Evolutionary conservation across 2,888 invertebrate species (phyloP), one percentile per base, ranked within the genome.

Genomic region (Hirtodrosophila histrioides): DNA sequence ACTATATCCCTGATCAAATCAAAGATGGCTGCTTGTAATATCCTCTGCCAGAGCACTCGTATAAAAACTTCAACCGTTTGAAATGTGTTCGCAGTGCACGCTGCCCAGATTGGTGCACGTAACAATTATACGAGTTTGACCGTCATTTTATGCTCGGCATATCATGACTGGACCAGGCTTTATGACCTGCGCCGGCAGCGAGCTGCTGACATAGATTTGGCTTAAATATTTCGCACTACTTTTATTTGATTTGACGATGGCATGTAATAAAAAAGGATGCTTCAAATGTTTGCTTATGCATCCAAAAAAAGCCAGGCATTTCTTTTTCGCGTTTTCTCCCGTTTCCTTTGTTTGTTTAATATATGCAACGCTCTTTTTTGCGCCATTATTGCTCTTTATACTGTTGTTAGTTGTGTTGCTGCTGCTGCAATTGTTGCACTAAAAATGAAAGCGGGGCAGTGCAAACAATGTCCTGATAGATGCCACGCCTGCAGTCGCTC

Each of bases 231-330:
- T 78, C 61, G 65, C 72, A 75, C 77, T 63, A 77, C 66, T 83
- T 81, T 78, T 75, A 75, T 81, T 78, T 77, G 72, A 45, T 64
- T 78, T 81, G 53, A 78, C 68, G 81, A 67, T 54, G 68, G 66
- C 75, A 56, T 60, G 78, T 76, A 78, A 75, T 78, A 57, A 75
- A 77, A 71, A 64, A 50, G 45, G 53, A 57, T 64, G 67, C 43
- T 46, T 69, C 62, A 69, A 76, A 78, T 73, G 68, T 75, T 69
- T 77, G 62, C 33, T 48, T 58, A 35, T 39, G 27, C 45, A 44
- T 66, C 48, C 46, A 56, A 23, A 7, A 40, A 17, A 29, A 37
- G 27, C 41, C 41, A 6, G 36, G 8, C 44, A 39, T 50, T 37
- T 46, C 29, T 17, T 71, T 63, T 53, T 48, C 45, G 48, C 45